Base-by-base conservation (phyloP, 2,113 vertebrate genomes). In the Chloropsis cyanopogon region DNA sequence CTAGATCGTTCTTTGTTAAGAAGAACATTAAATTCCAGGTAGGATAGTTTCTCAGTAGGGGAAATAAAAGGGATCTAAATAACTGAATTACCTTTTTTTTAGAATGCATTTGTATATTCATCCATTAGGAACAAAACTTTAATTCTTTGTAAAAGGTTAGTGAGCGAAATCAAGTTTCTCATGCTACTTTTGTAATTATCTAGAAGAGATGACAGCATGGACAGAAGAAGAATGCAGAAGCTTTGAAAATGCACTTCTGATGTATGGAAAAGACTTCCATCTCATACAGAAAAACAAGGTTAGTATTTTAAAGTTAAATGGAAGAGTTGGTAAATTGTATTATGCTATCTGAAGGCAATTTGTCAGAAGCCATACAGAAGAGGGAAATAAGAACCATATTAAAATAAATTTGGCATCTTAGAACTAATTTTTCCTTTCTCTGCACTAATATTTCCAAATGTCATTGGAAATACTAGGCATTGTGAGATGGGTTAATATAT, bases 281-380 rank as follows among this genome's bases (percentile, higher is more conserved):
- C 99, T 99, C 92, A 99, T 99, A 97, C 99, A 99, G 97, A 99
- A 99, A 98, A 99, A 99, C 94, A 99, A 99, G 98, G 99, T 99
- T 90, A 97, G 88, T 95, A 31, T 47, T 81, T 80, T 57, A 71
- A 35, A 86, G 37, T 71, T 88, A 66, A 93, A 28, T 69, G 21
- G 24, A 70, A 66, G 31, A 78, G 66, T 11, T 56, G 26, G 13
- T 66, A 60, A 10, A 44, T 86, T 35, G 61, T 63, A 21, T 1
- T 2, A 42, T 63, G 18, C 49, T 59, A 9, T 57, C 5, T 65
- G 26, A 42, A 69, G 82, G 52, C 29, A 71, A 14, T 41, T 88
- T 90, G 29, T 86, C 20, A 70, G 24, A 95, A 81, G 54, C 49
- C 26, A 6, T 69, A 37, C 11, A n/a, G 35, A 87, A 76, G 6